A percentile compares a stretch with the other conserved stretches of the same genome.
These are phyloP conservation scores for Hydrolagus colliei DNA, from an alignment of 2,797 vertebrate species.

Conservation along the genomic window DNA sequence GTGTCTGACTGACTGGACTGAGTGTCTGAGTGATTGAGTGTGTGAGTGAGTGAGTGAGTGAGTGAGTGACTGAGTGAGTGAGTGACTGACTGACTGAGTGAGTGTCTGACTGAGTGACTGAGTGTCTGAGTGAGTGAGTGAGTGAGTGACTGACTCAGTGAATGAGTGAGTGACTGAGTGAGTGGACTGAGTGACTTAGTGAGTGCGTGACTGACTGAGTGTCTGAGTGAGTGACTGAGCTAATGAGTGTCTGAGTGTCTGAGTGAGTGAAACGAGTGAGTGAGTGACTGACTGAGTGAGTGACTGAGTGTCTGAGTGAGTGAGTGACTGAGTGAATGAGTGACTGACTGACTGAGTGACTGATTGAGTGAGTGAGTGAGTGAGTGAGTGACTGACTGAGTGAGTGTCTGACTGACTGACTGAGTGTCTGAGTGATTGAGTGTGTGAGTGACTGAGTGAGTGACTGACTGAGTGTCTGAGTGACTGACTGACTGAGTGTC, in stretches of 20 bases:
- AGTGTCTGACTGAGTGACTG: slow-evolving; percentile 7
- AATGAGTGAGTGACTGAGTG: slow-evolving; percentile 9
- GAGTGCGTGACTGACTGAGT: background rate
- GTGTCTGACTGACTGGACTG: slow-evolving; percentile 3
- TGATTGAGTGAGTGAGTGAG: too few relatives aligned
- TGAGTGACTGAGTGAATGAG: background rate
- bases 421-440: too few relatives aligned
- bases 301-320: too few relatives aligned
- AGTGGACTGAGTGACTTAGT: slow-evolving; percentile 3
- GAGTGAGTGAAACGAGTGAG: too few relatives aligned
- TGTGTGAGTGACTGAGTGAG: too few relatives aligned
- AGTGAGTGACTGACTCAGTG: slow-evolving; percentile 1
- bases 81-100: slow-evolving; percentile 15
- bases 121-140: background rate
- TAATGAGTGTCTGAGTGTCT: too few relatives aligned
- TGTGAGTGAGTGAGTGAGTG: background rate
- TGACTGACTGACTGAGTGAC: slow-evolving; percentile 17
- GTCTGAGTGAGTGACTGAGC: too few relatives aligned
- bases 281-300: too few relatives aligned
- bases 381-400: background rate
- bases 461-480: background rate
- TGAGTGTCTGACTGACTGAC: too few relatives aligned
- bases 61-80: background rate
- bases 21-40: too few relatives aligned
- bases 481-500: background rate